These are phyloP conservation scores for Microctonus hyperodae DNA, from an alignment of 2,888 invertebrate genomes.

Conservation along the genomic window DNA sequence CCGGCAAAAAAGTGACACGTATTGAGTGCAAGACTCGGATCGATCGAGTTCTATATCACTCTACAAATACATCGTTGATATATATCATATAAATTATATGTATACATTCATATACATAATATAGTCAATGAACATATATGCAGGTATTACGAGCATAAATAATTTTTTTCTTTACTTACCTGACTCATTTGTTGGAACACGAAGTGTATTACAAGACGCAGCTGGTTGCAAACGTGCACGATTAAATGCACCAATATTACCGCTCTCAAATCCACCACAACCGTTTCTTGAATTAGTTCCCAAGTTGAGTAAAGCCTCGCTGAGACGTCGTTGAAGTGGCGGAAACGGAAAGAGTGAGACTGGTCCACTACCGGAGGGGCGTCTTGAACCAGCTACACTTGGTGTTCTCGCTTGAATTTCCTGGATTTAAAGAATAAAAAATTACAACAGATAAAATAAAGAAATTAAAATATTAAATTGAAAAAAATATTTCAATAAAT, in stretches of 20 bases:
- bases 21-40: slow-evolving; percentile 3
- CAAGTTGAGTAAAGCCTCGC: slow-evolving; percentile 67
- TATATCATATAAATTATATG: background rate
- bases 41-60: background rate
- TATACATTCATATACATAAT: background rate
- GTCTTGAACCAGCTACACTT: slow-evolving; percentile 77
- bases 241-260: slow-evolving; percentile 51
- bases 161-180: slow-evolving; percentile 37
- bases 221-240: slow-evolving; percentile 69
- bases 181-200: slow-evolving; percentile 67
- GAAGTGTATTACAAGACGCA: slow-evolving; percentile 74
- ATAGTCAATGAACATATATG: background rate
- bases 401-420: slow-evolving; percentile 84
- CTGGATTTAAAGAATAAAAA: slow-evolving; percentile 43
- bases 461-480: background rate
- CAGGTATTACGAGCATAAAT: background rate
- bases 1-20: slow-evolving; percentile 8
- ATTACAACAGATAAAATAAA: background rate
- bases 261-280: slow-evolving; percentile 50
- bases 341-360: slow-evolving; percentile 64
- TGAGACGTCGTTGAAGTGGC: slow-evolving; percentile 66
- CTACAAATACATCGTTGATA: background rate
- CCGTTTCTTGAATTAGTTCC: slow-evolving; percentile 50
- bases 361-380: slow-evolving; percentile 71
- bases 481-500: background rate